These are phyloP conservation scores for Columba livia DNA, from an alignment of 2,113 vertebrate genomes.

Conservation along the genomic window DNA sequence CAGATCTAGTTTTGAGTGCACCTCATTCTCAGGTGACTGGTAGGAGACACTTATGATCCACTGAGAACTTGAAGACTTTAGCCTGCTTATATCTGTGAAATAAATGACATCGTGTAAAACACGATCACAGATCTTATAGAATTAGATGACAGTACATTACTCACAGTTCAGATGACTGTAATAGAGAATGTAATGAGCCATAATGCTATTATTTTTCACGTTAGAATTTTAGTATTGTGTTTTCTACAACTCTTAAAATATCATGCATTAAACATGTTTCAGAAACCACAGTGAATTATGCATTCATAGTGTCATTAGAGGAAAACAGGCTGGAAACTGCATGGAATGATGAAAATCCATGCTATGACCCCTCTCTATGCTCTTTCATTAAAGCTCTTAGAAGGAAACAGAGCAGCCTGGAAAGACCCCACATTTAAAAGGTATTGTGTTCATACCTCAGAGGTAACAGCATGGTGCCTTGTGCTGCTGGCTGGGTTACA, in stretches of 20 bases:
- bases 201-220: constrained; percentile 75
- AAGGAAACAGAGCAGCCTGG: not conserved
- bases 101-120: constrained; percentile 61
- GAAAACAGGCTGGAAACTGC: constrained; percentile 24
- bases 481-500: not conserved
- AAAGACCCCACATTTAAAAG: not conserved
- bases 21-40: constrained; percentile 13
- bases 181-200: constrained; percentile 70
- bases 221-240: constrained; percentile 72
- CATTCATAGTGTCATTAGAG: constrained; percentile 56
- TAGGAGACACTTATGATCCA: constrained; percentile 2
- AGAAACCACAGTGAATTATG: constrained; percentile 41
- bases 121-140: constrained; percentile 56
- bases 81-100: constrained; percentile 48
- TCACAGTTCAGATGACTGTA: constrained; percentile 69
- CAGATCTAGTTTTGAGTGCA: not conserved
- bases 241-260: constrained; percentile 72
- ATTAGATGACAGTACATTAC: constrained; percentile 60
- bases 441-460: not conserved
- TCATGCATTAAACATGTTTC: constrained; percentile 70
- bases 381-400: constrained; percentile 19
- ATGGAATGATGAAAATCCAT: constrained; percentile 46
- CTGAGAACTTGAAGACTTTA: constrained; percentile 22
- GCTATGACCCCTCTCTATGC: not conserved
- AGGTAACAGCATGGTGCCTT: constrained; percentile 1